Evolutionary conservation across 2,113 vertebrate genomes (phyloP), one percentile per base, ranked within the genome.

Genomic region (Xenotilapia longispinis): DNA sequence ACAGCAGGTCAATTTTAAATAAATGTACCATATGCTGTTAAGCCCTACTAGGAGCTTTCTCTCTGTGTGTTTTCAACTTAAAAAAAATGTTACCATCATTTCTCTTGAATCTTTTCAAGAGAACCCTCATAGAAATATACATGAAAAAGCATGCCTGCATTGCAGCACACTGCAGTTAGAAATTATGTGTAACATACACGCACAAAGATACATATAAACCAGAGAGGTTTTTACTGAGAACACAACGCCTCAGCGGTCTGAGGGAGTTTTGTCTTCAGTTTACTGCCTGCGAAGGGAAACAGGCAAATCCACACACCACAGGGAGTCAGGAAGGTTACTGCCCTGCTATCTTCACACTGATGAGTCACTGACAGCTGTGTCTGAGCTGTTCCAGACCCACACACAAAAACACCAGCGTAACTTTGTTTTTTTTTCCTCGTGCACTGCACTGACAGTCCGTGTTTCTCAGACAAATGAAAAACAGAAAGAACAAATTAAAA

Each of bases 351-450:
- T 90, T 75, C 65, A 55, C 82, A 68, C 26, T 70, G 84, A 84
- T 82, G 89, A 89, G 73, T 91, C 84, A 88, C 51, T 86, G 84
- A 92, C 94, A 94, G 89, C 91, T 91, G 92, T 58, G 73, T 90
- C 84, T 80, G 79, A 93, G 82, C 57, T 49, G 26, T 58, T 85
- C 80, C 88, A 91, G 70, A 87, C 63, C 23, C 60, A 45, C 85
- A 31, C 88, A 38, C 36, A 21, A 49, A 88, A 54, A 60, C 42
- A 84, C 9, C 55, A 83, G 81, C n/a, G 88, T 36, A 78, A 17
- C 84, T 54, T 42, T 28, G 26, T 79, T 51, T 45, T 38, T 38
- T 84, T 51, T 80, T 63, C n/a, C 4, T 33, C n/a, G 12, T 51
- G 12, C 15, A 54, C 49, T 26, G 11, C 26, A 6, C 10, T 17